These are phyloP conservation scores for Coptotermes formosanus DNA, from an alignment of 1,140 invertebrate species.

Conservation along the genomic window DNA sequence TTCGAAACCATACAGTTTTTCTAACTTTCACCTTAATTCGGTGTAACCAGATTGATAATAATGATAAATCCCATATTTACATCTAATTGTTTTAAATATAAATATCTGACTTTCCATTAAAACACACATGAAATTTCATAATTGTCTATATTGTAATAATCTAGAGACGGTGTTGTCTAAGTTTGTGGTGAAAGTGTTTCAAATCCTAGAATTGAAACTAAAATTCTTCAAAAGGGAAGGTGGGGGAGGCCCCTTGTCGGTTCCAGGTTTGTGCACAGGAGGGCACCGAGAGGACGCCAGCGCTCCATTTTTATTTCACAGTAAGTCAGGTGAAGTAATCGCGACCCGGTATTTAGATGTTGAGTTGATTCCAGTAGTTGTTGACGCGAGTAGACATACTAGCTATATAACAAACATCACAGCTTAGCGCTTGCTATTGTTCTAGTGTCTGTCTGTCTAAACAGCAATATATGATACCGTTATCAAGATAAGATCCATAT, in stretches of 20 bases:
- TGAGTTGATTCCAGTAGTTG: background rate
- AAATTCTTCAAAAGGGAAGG: constrained; percentile 28
- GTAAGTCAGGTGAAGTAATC: constrained; percentile 20
- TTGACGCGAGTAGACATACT: background rate
- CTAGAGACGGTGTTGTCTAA: constrained; percentile 14
- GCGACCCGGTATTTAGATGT: background rate
- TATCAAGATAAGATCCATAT: background rate
- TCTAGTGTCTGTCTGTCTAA: background rate
- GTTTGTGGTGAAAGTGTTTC: background rate
- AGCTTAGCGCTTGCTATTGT: background rate
- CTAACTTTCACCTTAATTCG: background rate
- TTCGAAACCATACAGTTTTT: background rate
- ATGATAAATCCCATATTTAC: background rate
- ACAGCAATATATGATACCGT: background rate
- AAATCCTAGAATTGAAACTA: constrained; percentile 14
- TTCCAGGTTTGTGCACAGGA: constrained; percentile 25
- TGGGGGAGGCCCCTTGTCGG: constrained; percentile 19
- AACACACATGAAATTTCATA: constrained; percentile 67
- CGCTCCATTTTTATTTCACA: constrained; percentile 23
- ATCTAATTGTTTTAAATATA: background rate
- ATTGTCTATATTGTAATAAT: constrained; percentile 44
- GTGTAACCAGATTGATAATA: background rate
- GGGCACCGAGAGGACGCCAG: constrained; percentile 11
- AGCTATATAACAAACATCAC: background rate
- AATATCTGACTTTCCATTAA: constrained; percentile 39